Evolutionary conservation across 2,797 vertebrate species (phyloP), one percentile per base, ranked within the genome.

Genomic region (Alca torda): DNA sequence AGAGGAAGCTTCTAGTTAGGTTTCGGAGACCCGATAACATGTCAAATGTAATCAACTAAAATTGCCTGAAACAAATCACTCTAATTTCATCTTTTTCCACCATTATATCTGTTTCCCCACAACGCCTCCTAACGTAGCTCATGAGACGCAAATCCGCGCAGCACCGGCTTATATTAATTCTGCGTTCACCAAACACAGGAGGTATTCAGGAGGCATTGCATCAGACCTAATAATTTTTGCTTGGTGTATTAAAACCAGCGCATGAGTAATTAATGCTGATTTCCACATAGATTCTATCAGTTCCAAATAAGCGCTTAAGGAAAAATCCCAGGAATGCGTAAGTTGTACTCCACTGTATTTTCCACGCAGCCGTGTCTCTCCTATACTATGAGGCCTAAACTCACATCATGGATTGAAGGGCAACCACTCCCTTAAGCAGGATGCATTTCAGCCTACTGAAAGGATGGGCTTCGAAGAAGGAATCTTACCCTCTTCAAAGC

Each of bases 61-160:
- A 96, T 81, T 68, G 60, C 63, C 61, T 91, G 81, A 92, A 95
- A 95, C 54, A 92, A 83, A 93, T 91, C 12, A 85, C 80, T 85
- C 33, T 91, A 56, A 96, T 93, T 96, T 72, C 54, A 90, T 93
- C 33, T 94, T 92, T 92, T 78, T 26, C 45, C 57, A 79, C 69
- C 57, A 80, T 80, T 65, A 51, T 26, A 75, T 68, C 48, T 61
- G 31, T 81, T 95, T 73, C 87, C 78, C 72, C 67, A 85, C 69
- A 88, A 35, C 1, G 11, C 11, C 79, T 35, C 65, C 37, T 50
- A 60, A 46, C 28, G 18, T 2, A 78, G 76, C 19, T 39, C 28
- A 90, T 1, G 26, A 89, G 65, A 41, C 24, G 67, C 10, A 37
- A 89, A 67, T 16, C 56, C 73, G 59, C 11, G 73, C 3, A 14